These are phyloP conservation scores for Eulemur albifrons DNA, from an alignment of 2,797 vertebrate species.

Conservation along the genomic window DNA sequence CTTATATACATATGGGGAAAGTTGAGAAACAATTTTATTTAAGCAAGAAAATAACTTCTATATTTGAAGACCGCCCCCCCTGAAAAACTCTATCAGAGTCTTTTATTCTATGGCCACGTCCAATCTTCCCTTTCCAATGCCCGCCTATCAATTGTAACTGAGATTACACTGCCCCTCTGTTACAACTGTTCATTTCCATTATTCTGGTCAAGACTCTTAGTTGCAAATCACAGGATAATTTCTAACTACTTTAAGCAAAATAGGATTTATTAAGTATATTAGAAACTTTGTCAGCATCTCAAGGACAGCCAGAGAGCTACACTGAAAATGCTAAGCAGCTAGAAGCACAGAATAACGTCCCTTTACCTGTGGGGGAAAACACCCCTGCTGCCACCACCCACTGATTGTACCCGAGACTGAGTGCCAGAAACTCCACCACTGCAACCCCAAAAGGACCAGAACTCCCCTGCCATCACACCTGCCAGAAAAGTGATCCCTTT, in stretches of 20 bases:
- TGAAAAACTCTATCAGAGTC: background rate
- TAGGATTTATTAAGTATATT: background rate
- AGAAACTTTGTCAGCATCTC: background rate
- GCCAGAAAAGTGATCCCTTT: background rate
- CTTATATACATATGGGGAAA: background rate
- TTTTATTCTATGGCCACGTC: background rate
- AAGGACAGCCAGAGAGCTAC: background rate
- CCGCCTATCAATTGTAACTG: background rate
- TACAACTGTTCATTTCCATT: background rate
- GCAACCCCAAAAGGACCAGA: background rate
- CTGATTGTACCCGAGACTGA: background rate
- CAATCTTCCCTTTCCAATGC: background rate
- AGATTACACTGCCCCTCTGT: background rate
- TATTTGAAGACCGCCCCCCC: background rate
- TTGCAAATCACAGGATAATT: background rate
- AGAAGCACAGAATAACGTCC: background rate
- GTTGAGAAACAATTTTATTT: background rate
- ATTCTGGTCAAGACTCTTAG: background rate
- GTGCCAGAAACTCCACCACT: background rate
- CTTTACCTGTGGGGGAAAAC: background rate
- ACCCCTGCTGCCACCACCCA: background rate
- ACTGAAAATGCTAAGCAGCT: background rate
- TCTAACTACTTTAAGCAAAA: slow-evolving; percentile 6
- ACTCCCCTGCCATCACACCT: background rate
- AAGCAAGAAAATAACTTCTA: background rate